A percentile compares a stretch with the other conserved stretches of the same genome.
These are phyloP conservation scores for Gobio gobio DNA, from an alignment of 2,113 vertebrate species.

Conservation along the genomic window DNA sequence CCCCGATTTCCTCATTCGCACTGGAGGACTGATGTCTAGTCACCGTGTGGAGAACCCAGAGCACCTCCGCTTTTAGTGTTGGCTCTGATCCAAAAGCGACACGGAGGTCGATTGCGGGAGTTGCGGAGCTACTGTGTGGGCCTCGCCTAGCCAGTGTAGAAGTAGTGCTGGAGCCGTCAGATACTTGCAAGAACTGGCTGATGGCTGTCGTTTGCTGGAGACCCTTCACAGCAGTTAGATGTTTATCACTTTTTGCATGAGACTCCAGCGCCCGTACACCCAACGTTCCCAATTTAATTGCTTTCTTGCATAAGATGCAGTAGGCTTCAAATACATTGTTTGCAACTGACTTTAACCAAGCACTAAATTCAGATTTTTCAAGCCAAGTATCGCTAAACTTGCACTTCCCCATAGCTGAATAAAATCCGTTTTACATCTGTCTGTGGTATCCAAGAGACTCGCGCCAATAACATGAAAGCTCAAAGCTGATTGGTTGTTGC, in stretches of 20 bases:
- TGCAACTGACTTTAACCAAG: not conserved
- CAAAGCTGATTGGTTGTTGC: no score
- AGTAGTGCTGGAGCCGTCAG: not conserved
- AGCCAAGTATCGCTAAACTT: not conserved
- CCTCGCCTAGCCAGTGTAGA: not conserved
- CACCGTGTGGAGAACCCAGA: not conserved
- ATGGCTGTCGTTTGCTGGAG: not conserved
- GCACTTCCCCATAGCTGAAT: constrained; percentile 5
- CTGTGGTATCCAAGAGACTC: not conserved
- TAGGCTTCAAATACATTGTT: not conserved
- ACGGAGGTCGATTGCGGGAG: not conserved
- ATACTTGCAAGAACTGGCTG: not conserved
- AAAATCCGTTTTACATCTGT: not conserved
- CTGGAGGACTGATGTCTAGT: not conserved
- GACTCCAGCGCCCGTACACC: not conserved
- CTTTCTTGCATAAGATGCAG: constrained; percentile 4
- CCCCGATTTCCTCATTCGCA: not conserved
- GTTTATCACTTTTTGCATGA: constrained; percentile 8
- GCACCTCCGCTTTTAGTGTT: not conserved
- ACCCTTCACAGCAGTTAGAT: not conserved
- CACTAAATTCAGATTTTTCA: not conserved
- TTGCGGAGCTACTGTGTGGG: not conserved
- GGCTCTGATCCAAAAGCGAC: constrained; percentile 10
- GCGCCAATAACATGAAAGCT: not conserved
- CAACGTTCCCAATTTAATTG: not conserved